Evolutionary conservation across 2,888 invertebrate genomes (phyloP), one percentile per base, ranked within the genome.

Genomic region (Thysanoteuthis rhombus): DNA sequence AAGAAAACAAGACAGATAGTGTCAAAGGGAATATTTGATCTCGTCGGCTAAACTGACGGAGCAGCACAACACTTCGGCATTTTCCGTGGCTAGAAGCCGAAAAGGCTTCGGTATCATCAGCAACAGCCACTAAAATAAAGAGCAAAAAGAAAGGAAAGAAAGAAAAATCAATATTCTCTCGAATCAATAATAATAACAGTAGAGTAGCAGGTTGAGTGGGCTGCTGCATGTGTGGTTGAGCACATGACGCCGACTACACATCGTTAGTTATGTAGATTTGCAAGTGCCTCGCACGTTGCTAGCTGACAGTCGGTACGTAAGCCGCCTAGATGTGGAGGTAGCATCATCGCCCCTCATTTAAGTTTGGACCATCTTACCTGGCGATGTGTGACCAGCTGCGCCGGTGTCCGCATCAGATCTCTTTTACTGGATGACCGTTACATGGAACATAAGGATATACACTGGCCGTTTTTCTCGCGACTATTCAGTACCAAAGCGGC

Each of bases 211-310:
- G 52, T 3, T n/a, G 75, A 75, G 75, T n/a, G 16, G 75, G 75
- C 75, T n/a, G n/a, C n/a, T 36, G n/a, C 75, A 75, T 75, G 75
- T 19, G 75, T n/a, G 75, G n/a, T 75, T n/a, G n/a, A 75, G 75
- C 75, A 75, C 75, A 75, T 75, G 75, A 75, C 75, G 75, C 75
- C 75, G 75, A 75, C 75, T 75, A 75, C 75, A 75, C 75, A 75
- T 75, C n/a, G 75, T 75, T 75, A 75, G 75, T 75, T n/a, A 75
- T 36, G 75, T 75, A 75, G 75, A n/a, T 75, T 75, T 75, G 75
- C 75, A n/a, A 75, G 75, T 16, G 75, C 36, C 75, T n/a, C 75
- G 75, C 75, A 75, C 75, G 75, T 75, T 75, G 75, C 75, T 75
- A 75, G n/a, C 75, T 75, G 36, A 75, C 75, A n/a, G 75, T 75